Evolutionary conservation across 2,797 vertebrate genomes (phyloP), one percentile per base, ranked within the genome.

Genomic region (Eidolon dupreanum): DNA sequence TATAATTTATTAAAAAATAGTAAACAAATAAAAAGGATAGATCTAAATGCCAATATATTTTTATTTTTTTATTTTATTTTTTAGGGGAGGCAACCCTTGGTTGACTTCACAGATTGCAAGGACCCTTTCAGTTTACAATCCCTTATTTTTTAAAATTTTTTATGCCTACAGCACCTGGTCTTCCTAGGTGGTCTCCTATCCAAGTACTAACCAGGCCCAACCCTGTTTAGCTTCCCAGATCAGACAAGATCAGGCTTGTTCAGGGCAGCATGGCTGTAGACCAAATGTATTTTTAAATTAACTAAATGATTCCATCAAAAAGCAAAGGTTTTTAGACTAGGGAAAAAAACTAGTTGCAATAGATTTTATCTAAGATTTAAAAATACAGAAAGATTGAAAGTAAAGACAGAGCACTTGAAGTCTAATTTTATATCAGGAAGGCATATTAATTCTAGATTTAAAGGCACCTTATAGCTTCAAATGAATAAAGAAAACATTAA

Each of bases 341-440:
- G 24, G n/a, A 26, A 79, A 66, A 2, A 24, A 43, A 43, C 33
- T n/a, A 26, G n/a, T 49, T 79, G 82, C 12, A 65, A 87, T 28
- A 79, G 6, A 71, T 65, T 65, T 49, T 88, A 49, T 22, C 31
- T 59, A 70, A 75, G 17, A 93, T 68, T 20, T 86, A 63, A 91
- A 88, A 51, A 26, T 43, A 33, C 9, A 43, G 24, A 36, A 88
- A 66, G 46, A 88, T 8, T 31, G 22, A 75, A 41, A 46, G 24
- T 33, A 88, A 88, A 92, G n/a, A 55, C 19, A 49, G 13, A 59
- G 6, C 55, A 74, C 7, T 5, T 46, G 28, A n/a, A 2, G 24
- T 77, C n/a, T 13, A 92, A 46, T n/a, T 81, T 81, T 82, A 53
- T n/a, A n/a, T 77, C 61, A 53, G 16, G 20, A 93, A 96, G 43